phyloP scores from a whole-genome alignment of 2,797 vertebrate genomes.

The Rhabdophis nuchalis region DNA sequence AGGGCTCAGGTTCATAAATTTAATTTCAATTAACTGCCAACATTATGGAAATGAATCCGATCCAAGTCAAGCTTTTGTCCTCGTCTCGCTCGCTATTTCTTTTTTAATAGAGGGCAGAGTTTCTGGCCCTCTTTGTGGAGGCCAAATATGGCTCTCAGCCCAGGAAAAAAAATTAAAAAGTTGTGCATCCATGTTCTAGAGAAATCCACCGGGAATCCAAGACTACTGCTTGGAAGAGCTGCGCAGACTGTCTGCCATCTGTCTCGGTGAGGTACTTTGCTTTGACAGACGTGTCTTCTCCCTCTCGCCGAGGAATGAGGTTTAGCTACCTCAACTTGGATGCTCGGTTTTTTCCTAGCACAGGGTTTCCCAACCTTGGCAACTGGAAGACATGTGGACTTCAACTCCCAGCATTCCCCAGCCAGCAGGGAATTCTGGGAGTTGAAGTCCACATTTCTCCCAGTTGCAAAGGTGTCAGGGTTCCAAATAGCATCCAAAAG shows the following conservation, averaged over 20 bases:
- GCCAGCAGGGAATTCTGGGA: background rate
- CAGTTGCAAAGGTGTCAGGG: too few relatives aligned
- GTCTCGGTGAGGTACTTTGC: background rate
- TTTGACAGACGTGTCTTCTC: background rate
- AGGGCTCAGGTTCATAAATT: background rate
- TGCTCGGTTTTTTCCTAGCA: background rate
- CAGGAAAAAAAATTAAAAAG: background rate
- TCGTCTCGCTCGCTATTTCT: background rate
- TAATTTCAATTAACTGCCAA: background rate
- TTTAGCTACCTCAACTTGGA: background rate
- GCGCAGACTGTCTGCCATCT: background rate
- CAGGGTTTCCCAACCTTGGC: background rate
- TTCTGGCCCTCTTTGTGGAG: background rate
- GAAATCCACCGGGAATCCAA: background rate
- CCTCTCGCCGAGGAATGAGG: background rate
- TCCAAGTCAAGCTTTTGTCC: background rate
- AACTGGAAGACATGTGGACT: background rate
- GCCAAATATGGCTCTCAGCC: background rate
- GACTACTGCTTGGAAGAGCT: background rate
- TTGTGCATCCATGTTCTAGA: background rate
- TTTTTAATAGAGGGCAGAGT: background rate
- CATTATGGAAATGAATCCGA: background rate
- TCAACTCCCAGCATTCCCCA: background rate
- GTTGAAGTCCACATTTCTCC: background rate
- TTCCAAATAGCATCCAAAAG: too few relatives aligned